Conservation (phyloP, 2,113 vertebrate species). For the Halcyon malimbica region DNA sequence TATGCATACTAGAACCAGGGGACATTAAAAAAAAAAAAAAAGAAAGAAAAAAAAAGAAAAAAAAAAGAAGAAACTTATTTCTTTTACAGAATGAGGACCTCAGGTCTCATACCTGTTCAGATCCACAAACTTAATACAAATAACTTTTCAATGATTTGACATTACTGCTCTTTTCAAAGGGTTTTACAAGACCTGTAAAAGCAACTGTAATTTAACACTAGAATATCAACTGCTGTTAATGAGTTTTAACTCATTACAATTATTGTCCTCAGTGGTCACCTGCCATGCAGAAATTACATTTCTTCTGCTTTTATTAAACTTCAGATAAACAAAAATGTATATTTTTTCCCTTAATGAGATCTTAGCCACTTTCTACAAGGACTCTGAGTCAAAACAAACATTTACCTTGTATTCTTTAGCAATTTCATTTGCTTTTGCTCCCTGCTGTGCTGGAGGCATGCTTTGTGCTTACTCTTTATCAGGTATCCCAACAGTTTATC, state of each 20-base stretch:
- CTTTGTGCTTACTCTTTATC: not conserved
- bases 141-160: not conserved
- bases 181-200: not conserved
- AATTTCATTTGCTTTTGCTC: conserved; percentile 5
- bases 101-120: not conserved
- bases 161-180: not conserved
- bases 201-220: not conserved
- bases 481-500: not conserved
- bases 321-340: not conserved
- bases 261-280: not conserved
- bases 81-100: not conserved
- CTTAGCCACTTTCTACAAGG: not conserved
- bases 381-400: not conserved
- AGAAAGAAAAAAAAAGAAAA: too few relatives aligned
- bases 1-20: not conserved
- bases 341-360: not conserved
- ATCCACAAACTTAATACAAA: not conserved
- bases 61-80: not conserved
- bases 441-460: not conserved
- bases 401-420: not conserved
- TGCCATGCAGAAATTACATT: not conserved
- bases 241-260: not conserved
- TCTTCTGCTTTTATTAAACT: conserved; percentile 6
- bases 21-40: too few relatives aligned
- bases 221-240: not conserved